phyloP scores from a whole-genome alignment of 2,113 vertebrate species.

The Chaetodon trifascialis region DNA sequence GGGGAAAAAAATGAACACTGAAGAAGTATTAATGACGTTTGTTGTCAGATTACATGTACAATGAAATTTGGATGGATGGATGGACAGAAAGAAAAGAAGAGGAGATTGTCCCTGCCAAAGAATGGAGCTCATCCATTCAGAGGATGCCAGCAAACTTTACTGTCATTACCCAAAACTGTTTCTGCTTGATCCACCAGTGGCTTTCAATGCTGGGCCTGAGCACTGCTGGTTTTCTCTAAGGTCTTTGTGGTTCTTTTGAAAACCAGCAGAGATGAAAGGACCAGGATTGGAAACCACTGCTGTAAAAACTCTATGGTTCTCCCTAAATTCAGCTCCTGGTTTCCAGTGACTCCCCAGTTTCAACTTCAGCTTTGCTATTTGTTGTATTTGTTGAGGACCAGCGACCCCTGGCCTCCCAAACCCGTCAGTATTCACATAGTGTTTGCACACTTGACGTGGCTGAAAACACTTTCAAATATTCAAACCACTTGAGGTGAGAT shows the following conservation, averaged over 20 bases:
- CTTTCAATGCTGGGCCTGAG: constrained; percentile 63
- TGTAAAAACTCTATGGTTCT: constrained; percentile 53
- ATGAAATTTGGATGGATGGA: constrained; percentile 60
- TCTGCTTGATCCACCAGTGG: constrained; percentile 53
- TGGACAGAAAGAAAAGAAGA: constrained; percentile 84
- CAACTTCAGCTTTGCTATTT: constrained; percentile 31
- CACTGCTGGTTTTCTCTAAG: constrained; percentile 47
- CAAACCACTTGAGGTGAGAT: constrained; percentile 18
- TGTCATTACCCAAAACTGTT: constrained; percentile 55
- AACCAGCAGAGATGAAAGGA: constrained; percentile 49
- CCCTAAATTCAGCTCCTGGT: constrained; percentile 60
- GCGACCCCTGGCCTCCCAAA: constrained; percentile 48
- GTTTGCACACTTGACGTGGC: constrained; percentile 37
- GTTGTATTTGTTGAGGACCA: constrained; percentile 48
- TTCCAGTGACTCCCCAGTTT: constrained; percentile 47
- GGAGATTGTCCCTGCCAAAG: constrained; percentile 97
- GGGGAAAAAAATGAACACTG: constrained; percentile 53
- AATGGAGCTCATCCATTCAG: constrained; percentile 91
- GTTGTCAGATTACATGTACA: constrained; percentile 75
- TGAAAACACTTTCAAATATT: constrained; percentile 58
- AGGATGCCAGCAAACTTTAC: constrained; percentile 91
- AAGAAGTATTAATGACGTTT: constrained; percentile 68
- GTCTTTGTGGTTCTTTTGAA: constrained; percentile 31
- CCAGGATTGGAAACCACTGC: constrained; percentile 50
- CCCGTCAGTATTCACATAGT: constrained; percentile 46